Evolutionary conservation across 2,797 vertebrate species (phyloP).

Genomic region (Peromyscus melanophrys): DNA sequence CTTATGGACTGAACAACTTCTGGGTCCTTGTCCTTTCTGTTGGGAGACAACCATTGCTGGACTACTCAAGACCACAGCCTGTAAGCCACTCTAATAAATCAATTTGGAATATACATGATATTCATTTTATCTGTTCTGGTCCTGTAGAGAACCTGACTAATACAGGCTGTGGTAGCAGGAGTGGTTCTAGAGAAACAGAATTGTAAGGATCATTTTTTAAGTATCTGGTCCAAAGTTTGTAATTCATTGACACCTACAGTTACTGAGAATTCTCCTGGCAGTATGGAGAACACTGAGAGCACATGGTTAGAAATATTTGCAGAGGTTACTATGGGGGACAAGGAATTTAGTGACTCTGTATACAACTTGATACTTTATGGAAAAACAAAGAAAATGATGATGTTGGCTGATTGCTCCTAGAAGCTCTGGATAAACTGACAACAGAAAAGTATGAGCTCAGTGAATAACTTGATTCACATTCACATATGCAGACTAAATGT

Average conservation of each 20-base stretch:
- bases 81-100: not conserved
- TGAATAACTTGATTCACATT: not conserved
- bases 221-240: not conserved
- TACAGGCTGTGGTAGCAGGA: not conserved
- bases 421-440: not conserved
- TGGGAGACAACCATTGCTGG: not conserved
- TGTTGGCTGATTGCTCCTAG: not conserved
- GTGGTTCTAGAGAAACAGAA: not conserved
- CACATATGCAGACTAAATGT: not conserved
- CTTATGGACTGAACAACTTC: not conserved
- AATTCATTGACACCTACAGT: not conserved
- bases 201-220: not conserved
- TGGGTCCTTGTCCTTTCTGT: not conserved
- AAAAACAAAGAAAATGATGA: not conserved
- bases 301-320: not conserved
- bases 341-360: not conserved
- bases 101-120: not conserved
- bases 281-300: not conserved
- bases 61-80: not conserved
- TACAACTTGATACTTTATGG: not conserved
- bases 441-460: not conserved
- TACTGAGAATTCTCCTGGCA: not conserved
- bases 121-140: not conserved
- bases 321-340: not conserved
- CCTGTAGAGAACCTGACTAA: not conserved